A percentile compares a stretch with the other conserved stretches of the same genome.
phyloP scores from a whole-genome alignment of 23 tunicate species.

The Ascidia mentula region DNA sequence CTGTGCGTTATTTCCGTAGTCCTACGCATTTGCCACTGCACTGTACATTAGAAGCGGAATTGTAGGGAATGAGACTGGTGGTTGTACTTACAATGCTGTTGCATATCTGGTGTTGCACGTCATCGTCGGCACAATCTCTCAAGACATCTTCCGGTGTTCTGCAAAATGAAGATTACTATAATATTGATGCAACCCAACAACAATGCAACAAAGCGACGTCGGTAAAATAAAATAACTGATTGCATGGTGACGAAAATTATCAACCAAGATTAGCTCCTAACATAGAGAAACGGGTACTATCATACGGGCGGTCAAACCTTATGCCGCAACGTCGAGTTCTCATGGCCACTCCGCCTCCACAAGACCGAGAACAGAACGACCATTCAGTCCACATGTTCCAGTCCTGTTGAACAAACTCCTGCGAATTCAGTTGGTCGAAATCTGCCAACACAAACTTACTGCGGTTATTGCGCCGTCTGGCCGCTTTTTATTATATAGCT shows the following conservation, averaged over 20 bases:
- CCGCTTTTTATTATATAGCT: not conserved
- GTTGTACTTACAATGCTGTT: conserved; percentile 44
- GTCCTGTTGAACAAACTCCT: conserved; percentile 14
- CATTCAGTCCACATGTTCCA: conserved; percentile 78
- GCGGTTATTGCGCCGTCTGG: no score
- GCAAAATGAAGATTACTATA: not conserved
- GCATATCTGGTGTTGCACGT: conserved; percentile 58
- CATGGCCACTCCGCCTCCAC: conserved; percentile 94
- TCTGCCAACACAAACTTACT: no score
- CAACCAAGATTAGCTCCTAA: no score
- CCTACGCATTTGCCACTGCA: no score
- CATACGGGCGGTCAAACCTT: no score
- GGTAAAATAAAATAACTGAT: no score
- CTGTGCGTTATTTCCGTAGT: no score
- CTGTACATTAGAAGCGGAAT: no score
- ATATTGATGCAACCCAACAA: not conserved
- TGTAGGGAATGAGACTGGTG: no score
- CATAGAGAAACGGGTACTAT: no score
- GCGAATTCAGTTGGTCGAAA: not conserved
- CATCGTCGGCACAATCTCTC: conserved; percentile 38
- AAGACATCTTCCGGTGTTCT: conserved; percentile 9
- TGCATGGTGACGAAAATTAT: no score
- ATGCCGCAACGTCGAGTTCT: conserved; percentile 71
- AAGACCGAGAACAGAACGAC: conserved; percentile 89
- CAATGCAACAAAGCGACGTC: not conserved